phyloP scores from a whole-genome alignment of 2,113 vertebrate species.

The Myotis brandtii region DNA sequence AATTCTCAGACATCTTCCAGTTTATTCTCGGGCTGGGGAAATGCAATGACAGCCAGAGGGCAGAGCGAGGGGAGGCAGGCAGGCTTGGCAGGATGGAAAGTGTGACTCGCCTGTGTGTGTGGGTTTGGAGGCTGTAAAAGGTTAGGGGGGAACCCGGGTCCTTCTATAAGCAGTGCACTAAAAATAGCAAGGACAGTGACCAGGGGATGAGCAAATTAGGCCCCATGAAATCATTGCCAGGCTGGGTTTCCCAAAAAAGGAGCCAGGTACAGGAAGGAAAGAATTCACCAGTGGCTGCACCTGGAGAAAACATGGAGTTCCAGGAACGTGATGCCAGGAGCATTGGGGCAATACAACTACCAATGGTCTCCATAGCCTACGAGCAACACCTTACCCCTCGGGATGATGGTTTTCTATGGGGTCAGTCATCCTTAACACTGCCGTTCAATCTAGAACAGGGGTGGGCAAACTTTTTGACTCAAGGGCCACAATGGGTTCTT shows the following conservation, averaged over 20 bases:
- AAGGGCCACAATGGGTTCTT: too few relatives aligned
- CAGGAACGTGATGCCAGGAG: fast-evolving
- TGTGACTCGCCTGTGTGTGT: not conserved
- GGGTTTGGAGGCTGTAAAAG: slow-evolving; percentile 25
- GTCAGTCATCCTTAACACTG: not conserved
- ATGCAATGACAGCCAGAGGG: not conserved
- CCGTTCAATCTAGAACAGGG: not conserved
- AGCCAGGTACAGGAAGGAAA: not conserved
- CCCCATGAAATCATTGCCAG: not conserved
- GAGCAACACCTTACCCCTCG: not conserved
- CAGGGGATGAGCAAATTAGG: not conserved
- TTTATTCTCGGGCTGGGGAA: slow-evolving; percentile 28
- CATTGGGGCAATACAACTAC: fast-evolving
- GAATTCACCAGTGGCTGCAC: not conserved
- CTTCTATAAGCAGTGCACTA: not conserved
- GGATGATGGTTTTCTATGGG: not conserved
- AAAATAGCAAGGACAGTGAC: not conserved
- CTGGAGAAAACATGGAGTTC: not conserved
- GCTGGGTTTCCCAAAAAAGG: not conserved
- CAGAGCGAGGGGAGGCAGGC: not conserved
- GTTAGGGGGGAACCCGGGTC: not conserved
- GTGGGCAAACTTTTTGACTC: too few relatives aligned
- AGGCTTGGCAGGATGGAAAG: slow-evolving; percentile 5
- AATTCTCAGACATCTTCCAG: not conserved
- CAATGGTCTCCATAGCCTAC: fast-evolving